phyloP scores from a whole-genome alignment of 2,797 vertebrate genomes.

The Brachyalestes nurse region DNA sequence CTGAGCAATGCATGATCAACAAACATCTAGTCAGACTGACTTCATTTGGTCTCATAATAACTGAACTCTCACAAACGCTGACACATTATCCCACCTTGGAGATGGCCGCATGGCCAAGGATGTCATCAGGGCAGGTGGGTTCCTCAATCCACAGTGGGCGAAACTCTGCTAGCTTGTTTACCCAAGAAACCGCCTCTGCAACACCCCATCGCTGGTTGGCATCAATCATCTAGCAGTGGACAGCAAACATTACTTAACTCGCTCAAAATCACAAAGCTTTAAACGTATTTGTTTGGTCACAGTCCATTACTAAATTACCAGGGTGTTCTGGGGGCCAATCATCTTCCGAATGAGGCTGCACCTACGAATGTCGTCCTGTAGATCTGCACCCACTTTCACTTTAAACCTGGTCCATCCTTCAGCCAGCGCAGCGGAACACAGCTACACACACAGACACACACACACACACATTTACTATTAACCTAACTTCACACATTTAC shows the following conservation, averaged over 20 bases:
- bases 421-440: conserved; percentile 64
- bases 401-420: conserved; percentile 82
- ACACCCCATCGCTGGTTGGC: conserved; percentile 87
- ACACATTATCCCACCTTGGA: conserved; percentile 73
- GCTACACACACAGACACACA: conserved; percentile 39
- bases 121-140: conserved; percentile 84
- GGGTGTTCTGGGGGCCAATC: conserved; percentile 76
- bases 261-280: not conserved
- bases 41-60: too few relatives aligned
- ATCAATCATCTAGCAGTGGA: conserved; percentile 79
- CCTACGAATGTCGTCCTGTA: conserved; percentile 80
- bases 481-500: too few relatives aligned
- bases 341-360: conserved; percentile 78
- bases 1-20: too few relatives aligned
- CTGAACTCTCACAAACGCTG: not conserved
- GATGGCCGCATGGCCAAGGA: conserved; percentile 82
- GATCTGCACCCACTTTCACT: conserved; percentile 83
- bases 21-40: too few relatives aligned
- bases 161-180: conserved; percentile 79
- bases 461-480: not conserved
- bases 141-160: conserved; percentile 85
- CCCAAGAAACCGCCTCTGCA: conserved; percentile 79
- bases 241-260: not conserved
- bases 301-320: conserved; percentile 65
- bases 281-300: not conserved